Percentiles rank a stretch among this genome's conserved stretches.
Conservation (phyloP, 2,888 invertebrate species). For the Ornithoptera alexandrae region DNA sequence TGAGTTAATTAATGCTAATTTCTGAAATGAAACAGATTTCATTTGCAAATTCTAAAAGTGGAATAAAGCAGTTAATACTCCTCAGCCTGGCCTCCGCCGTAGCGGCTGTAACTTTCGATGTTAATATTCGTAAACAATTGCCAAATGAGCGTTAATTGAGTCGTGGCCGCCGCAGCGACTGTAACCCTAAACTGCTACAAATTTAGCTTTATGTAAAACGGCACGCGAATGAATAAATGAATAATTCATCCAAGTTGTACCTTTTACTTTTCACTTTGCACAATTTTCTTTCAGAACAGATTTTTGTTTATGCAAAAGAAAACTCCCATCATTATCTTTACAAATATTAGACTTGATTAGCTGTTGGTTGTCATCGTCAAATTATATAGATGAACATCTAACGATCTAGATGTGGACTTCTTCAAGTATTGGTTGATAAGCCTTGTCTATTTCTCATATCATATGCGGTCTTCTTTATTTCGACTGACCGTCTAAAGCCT, state of each 20-base stretch:
- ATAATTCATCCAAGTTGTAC: not conserved
- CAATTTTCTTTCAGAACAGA: not conserved
- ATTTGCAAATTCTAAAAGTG: slow-evolving; percentile 4
- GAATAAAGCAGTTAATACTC: slow-evolving; percentile 3
- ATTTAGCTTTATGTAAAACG: slow-evolving; percentile 18
- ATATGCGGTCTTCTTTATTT: too few species aligned
- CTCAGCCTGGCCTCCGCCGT: not conserved
- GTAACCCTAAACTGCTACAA: slow-evolving; percentile 24
- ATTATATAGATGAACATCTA: too few species aligned
- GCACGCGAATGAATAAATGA: slow-evolving; percentile 19
- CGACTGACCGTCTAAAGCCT: too few species aligned
- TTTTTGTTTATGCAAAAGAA: too few species aligned
- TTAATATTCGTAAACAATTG: slow-evolving; percentile 33
- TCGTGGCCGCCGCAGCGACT: slow-evolving; percentile 9
- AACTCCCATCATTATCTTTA: too few species aligned
- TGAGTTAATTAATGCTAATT: slow-evolving; percentile 14
- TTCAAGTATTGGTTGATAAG: too few species aligned
- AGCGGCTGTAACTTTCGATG: slow-evolving; percentile 22
- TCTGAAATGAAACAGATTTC: slow-evolving; percentile 18
- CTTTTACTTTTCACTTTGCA: not conserved
- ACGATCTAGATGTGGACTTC: too few species aligned
- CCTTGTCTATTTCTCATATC: too few species aligned
- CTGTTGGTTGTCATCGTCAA: too few species aligned
- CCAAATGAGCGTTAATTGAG: slow-evolving; percentile 30
- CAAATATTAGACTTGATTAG: too few species aligned